Evolutionary conservation across 1,140 invertebrate genomes (phyloP).

Genomic region (Drosophila lacteicornis): DNA sequence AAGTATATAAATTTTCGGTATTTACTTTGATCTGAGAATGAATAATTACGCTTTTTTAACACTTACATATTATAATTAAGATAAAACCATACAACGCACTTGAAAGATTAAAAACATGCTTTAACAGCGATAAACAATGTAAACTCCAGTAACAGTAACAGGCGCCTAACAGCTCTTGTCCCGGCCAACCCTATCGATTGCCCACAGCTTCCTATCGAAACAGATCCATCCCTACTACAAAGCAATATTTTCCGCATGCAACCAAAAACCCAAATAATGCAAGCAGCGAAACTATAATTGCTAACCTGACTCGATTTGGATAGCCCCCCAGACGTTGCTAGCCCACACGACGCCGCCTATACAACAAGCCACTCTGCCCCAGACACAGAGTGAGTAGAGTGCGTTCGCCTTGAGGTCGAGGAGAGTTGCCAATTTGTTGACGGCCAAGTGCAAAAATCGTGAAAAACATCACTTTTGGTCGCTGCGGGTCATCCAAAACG

Average conservation of each 20-base stretch:
- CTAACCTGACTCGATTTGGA: conserved; percentile 10
- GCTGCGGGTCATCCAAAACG: not conserved
- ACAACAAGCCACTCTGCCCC: not conserved
- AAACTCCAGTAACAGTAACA: not conserved
- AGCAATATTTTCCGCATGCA: conserved; percentile 56
- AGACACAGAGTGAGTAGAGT: not conserved
- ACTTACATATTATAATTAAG: not conserved
- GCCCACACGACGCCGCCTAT: not conserved
- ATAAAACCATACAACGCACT: not conserved
- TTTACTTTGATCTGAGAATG: not conserved
- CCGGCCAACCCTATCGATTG: not conserved
- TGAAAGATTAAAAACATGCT: not conserved
- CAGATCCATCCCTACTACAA: conserved; percentile 27
- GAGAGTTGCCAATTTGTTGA: conserved; percentile 27
- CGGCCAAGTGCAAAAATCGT: conserved; percentile 26
- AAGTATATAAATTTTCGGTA: not conserved
- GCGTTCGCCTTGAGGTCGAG: conserved; percentile 20
- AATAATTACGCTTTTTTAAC: not conserved
- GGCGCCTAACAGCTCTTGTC: not conserved
- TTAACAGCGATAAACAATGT: conserved; percentile 13
- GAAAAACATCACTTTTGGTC: conserved; percentile 5
- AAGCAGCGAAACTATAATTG: conserved; percentile 12
- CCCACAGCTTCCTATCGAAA: not conserved
- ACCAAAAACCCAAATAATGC: conserved; percentile 34
- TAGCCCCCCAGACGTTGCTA: not conserved